phyloP scores from a whole-genome alignment of 2,797 vertebrate species.

The Intellagama lesueurii region DNA sequence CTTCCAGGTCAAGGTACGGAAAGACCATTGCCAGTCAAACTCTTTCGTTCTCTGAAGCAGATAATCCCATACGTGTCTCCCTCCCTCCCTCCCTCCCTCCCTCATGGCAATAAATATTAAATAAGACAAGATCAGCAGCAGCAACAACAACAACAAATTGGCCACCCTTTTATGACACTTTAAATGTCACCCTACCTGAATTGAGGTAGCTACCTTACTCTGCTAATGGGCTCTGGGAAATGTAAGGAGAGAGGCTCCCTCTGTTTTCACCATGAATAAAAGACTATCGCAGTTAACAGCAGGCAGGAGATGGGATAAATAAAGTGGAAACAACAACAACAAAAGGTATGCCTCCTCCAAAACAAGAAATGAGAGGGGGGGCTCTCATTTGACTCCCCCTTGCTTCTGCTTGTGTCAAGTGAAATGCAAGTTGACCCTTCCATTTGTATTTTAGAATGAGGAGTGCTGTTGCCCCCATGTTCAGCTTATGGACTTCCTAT shows the following conservation, averaged over 20 bases:
- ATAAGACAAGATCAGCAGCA: background rate
- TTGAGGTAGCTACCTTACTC: background rate
- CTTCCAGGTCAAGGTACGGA: background rate
- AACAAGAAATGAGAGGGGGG: background rate
- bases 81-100: background rate
- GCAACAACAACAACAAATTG: background rate
- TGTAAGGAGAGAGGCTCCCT: background rate
- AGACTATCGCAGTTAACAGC: background rate
- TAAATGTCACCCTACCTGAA: background rate
- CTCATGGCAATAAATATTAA: background rate
- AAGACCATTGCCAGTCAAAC: background rate
- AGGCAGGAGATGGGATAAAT: background rate
- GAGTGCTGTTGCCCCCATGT: background rate
- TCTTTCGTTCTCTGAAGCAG: background rate
- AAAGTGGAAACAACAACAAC: background rate
- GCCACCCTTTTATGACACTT: background rate
- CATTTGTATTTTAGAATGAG: background rate
- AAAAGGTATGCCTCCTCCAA: background rate
- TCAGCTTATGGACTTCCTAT: background rate
- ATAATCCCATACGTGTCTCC: background rate
- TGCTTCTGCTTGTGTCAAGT: background rate
- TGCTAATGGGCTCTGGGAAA: background rate
- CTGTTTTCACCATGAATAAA: background rate
- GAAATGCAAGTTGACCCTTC: background rate
- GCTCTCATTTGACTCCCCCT: background rate